Evolutionary conservation across 2,888 invertebrate genomes (phyloP).

Genomic region (Pegoplata infirma): DNA sequence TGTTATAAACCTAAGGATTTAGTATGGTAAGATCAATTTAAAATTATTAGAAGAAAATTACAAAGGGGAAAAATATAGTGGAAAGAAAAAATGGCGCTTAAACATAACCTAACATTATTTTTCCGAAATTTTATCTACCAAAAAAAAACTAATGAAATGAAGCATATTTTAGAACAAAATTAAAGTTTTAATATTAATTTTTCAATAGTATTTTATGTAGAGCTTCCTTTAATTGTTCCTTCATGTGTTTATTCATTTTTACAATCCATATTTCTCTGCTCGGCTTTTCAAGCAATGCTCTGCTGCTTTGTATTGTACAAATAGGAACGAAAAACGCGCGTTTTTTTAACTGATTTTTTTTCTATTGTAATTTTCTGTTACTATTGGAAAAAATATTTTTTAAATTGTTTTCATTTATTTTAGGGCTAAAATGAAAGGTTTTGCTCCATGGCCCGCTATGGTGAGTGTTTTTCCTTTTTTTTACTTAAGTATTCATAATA

Average conservation of each 20-base stretch:
- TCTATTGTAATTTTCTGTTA: slow-evolving; percentile 8
- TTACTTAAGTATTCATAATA: slow-evolving; percentile 42
- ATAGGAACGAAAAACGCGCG: slow-evolving; percentile 65
- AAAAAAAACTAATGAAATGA: not conserved
- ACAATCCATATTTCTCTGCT: not conserved
- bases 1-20: slow-evolving; percentile 76
- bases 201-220: not conserved
- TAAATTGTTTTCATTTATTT: too few species aligned
- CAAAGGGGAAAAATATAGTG: slow-evolving; percentile 3
- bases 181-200: too few species aligned
- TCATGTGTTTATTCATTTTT: not conserved
- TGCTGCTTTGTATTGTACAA: not conserved
- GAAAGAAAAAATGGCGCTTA: slow-evolving; percentile 63
- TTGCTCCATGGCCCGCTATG: slow-evolving; percentile 97
- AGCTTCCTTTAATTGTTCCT: not conserved
- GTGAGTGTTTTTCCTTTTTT: slow-evolving; percentile 86
- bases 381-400: not conserved
- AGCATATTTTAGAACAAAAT: not conserved
- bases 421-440: slow-evolving; percentile 99
- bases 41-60: slow-evolving; percentile 20
- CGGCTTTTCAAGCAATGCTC: not conserved
- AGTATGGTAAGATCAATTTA: slow-evolving; percentile 71
- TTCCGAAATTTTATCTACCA: too few species aligned
- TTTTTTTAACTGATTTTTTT: slow-evolving; percentile 52
- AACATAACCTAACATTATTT: slow-evolving; percentile 64